Base-by-base conservation (phyloP, 2,797 vertebrate species). In the Amphiprion clarkii region DNA sequence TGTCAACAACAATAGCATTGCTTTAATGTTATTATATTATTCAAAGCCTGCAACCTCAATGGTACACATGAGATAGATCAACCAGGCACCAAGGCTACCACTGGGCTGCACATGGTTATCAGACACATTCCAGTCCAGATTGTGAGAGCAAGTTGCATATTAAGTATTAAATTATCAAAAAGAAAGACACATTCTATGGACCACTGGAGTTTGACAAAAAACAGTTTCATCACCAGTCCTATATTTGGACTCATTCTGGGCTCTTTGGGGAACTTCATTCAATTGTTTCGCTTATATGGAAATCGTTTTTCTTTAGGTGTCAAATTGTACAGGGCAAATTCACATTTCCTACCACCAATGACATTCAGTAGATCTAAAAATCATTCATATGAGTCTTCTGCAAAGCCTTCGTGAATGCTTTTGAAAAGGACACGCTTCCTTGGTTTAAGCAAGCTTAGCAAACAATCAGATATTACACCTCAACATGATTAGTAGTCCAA, bases 31-130 rank as follows among this genome's bases (percentile, higher is more conserved):
- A 89, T 92, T 91, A 73, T 59, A 46, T 65, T 90, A 94, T 94
- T 94, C 94, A 96, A 95, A 94, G 91, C 93, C 93, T 79, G 91
- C 95, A 94, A 92, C 93, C 86, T 87, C 79, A 92, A 92, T 71
- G 80, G 87, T 86, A 95, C 95, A 95, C 90, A 94, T 97, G 98
- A 99, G 98, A 97, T 99, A 99, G 97, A 96, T 93, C 82, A 95
- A 95, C 94, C 95, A 94, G 95, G 96, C 92, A 95, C 96, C 85
- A 81, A 85, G 68, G 87, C 85, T 83, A 85, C 86, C 76, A 73
- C 71, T 51, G 82, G 83, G 86, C 88, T 79, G 85, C 79, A 82
- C 87, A 75, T 76, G 71, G 84, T 78, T 57, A 74, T 78, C 71
- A 76, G 86, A 82, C 92, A 90, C 74, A 82, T 92, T 94, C 93